These are phyloP conservation scores for Philaenus spumarius DNA, from an alignment of 1,140 invertebrate genomes.

Conservation along the genomic window DNA sequence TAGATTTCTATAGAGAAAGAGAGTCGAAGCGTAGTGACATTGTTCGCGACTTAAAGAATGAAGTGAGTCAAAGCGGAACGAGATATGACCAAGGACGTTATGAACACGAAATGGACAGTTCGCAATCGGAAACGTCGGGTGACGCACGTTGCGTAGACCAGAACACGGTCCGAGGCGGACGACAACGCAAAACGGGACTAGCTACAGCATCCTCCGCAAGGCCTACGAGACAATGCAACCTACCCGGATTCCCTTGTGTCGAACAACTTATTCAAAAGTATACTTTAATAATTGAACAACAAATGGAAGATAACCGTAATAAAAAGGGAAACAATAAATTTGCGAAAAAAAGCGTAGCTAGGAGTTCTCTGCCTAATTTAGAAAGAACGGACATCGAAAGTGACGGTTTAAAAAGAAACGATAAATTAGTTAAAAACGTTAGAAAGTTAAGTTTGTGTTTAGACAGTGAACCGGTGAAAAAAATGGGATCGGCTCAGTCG, in stretches of 20 bases:
- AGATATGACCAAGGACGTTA: too few relatives aligned
- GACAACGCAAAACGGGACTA: too few relatives aligned
- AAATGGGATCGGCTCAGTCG: slow-evolving; percentile 9
- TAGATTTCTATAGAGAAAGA: too few relatives aligned
- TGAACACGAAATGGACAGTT: too few relatives aligned
- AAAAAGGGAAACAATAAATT: too few relatives aligned
- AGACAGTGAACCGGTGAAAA: not conserved
- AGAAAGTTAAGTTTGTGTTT: slow-evolving; percentile 7
- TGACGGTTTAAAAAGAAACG: not conserved
- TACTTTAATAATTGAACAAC: not conserved
- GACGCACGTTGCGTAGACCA: too few relatives aligned
- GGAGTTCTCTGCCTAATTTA: slow-evolving; percentile 2
- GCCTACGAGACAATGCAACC: not conserved
- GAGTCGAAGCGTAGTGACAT: not conserved
- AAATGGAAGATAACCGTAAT: slow-evolving; percentile 1
- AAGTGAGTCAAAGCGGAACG: not conserved
- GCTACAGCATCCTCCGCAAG: not conserved
- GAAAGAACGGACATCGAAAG: not conserved
- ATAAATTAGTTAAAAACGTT: slow-evolving; percentile 1
- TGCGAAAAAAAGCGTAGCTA: not conserved
- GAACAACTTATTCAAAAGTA: slow-evolving; percentile 4
- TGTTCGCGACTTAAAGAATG: not conserved
- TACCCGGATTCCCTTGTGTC: not conserved
- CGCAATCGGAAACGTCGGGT: too few relatives aligned
- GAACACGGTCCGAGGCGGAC: too few relatives aligned